These are phyloP conservation scores for Epinotia nisella DNA, from an alignment of 2,888 invertebrate species.

Conservation along the genomic window DNA sequence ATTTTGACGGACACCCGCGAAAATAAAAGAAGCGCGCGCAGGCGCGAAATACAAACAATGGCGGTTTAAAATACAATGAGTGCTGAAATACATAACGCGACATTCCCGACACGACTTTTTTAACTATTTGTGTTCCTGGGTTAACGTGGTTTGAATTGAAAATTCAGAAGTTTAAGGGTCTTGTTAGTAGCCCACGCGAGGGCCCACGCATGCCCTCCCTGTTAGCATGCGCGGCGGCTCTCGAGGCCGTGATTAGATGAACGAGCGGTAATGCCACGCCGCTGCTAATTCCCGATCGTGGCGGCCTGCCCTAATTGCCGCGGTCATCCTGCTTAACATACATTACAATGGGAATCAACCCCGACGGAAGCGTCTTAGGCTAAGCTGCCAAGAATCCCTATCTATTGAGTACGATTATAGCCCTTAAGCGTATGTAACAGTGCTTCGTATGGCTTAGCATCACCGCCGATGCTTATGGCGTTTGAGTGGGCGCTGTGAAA, in stretches of 20 bases:
- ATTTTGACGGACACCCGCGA: constrained; percentile 58
- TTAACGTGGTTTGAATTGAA: constrained; percentile 77
- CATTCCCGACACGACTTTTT: constrained; percentile 84
- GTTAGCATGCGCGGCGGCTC: constrained; percentile 60
- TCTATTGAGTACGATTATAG: constrained; percentile 48
- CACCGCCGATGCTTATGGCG: constrained; percentile 37
- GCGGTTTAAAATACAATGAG: constrained; percentile 83
- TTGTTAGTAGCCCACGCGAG: constrained; percentile 44
- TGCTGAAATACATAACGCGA: constrained; percentile 77
- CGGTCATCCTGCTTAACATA: constrained; percentile 77
- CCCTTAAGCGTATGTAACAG: constrained; percentile 45
- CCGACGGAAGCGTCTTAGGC: constrained; percentile 69
- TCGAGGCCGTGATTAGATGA: constrained; percentile 73
- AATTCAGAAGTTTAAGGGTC: constrained; percentile 58
- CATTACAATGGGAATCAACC: constrained; percentile 78
- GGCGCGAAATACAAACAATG: constrained; percentile 82
- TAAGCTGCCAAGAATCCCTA: constrained; percentile 56
- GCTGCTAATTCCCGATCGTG: constrained; percentile 70
- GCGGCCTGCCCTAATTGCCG: constrained; percentile 72
- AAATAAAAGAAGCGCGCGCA: constrained; percentile 59
- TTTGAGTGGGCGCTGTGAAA: constrained; percentile 43
- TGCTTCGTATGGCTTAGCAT: constrained; percentile 42
- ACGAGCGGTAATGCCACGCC: constrained; percentile 62
- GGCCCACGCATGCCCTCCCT: constrained; percentile 43
- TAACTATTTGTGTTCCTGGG: constrained; percentile 72